These are phyloP conservation scores for Drosophila ficusphila DNA, from an alignment of 1,140 invertebrate genomes.

Conservation along the genomic window DNA sequence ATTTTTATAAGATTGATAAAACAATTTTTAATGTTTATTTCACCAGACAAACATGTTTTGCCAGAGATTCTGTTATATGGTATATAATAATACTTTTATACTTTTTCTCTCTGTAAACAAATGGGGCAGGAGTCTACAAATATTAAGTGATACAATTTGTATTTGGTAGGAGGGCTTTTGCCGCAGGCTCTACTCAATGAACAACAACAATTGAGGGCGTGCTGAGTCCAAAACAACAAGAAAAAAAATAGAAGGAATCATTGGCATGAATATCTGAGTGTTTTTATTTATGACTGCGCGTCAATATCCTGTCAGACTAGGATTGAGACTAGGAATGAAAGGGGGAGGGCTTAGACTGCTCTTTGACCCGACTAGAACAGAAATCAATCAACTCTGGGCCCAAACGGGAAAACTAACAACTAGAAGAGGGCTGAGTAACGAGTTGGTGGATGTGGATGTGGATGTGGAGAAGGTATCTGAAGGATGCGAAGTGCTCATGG, in stretches of 20 bases:
- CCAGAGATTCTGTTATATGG: too few relatives aligned
- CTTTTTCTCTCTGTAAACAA: slow-evolving; percentile 4
- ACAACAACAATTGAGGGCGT: slow-evolving; percentile 36
- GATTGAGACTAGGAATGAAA: background rate
- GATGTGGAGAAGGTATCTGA: slow-evolving; percentile 14
- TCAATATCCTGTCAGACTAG: slow-evolving; percentile 51
- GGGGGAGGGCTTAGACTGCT: slow-evolving; percentile 23
- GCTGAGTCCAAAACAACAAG: background rate
- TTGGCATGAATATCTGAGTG: slow-evolving; percentile 78
- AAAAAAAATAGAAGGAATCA: slow-evolving; percentile 34
- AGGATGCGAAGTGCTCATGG: slow-evolving; percentile 28
- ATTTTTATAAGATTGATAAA: too few relatives aligned
- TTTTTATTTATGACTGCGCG: slow-evolving; percentile 78
- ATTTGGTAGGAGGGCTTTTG: slow-evolving; percentile 49
- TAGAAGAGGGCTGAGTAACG: slow-evolving; percentile 3
- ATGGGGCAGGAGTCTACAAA: slow-evolving; percentile 19
- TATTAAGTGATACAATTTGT: slow-evolving; percentile 74
- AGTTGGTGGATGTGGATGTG: background rate
- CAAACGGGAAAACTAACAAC: slow-evolving; percentile 32
- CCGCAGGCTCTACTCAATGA: slow-evolving; percentile 63
- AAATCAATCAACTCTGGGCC: slow-evolving; percentile 68
- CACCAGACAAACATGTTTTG: too few relatives aligned
- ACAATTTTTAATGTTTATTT: too few relatives aligned
- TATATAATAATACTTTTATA: too few relatives aligned
- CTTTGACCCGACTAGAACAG: slow-evolving; percentile 59